Base-by-base conservation (phyloP, 2,888 invertebrate genomes). In the Ochlodes sylvanus region DNA sequence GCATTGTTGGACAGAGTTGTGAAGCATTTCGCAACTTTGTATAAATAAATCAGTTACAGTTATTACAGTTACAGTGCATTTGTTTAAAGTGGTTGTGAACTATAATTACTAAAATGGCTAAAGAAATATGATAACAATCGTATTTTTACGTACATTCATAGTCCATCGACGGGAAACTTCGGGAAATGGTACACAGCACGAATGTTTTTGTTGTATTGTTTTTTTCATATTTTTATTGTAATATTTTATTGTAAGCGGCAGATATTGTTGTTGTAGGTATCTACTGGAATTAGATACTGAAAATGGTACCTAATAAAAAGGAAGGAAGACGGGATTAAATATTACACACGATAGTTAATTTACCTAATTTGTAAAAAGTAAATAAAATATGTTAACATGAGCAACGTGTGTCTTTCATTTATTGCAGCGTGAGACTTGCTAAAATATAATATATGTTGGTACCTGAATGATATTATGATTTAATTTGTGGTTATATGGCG, bases 321-420 rank as follows among this genome's bases (percentile, higher is more conserved):
- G 77, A 75, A 52, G 52, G 19, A 54, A n/a, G 32, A 54, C n/a
- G 32, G 14, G 27, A 32, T 27, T 7, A 27, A 76, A 81, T 77
- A 80, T 81, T 82, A 83, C 82, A 83, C 79, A 80, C 79, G 82
- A 76, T 82, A 83, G 82, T 83, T 85, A 81, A 84, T 83, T 80
- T 80, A 84, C 85, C 81, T 85, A 84, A 85, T 86, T 85, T 90
- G 89, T 89, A 90, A 87, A 89, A 87, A 87, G 84, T 82, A 81
- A 87, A 88, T 89, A 89, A 90, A 88, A 76, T 85, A 89, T 88
- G 89, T 89, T 89, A 90, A 90, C 89, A 86, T 80, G 62, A 71
- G 57, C 38, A 61, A 34, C 5, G 21, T 34, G 14, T 41, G 32
- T 32, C 34, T 69, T 69, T 71, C 70, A 69, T 70, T 73, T 69